Base-by-base conservation (phyloP, 2,113 vertebrate species). In the Passer domesticus region DNA sequence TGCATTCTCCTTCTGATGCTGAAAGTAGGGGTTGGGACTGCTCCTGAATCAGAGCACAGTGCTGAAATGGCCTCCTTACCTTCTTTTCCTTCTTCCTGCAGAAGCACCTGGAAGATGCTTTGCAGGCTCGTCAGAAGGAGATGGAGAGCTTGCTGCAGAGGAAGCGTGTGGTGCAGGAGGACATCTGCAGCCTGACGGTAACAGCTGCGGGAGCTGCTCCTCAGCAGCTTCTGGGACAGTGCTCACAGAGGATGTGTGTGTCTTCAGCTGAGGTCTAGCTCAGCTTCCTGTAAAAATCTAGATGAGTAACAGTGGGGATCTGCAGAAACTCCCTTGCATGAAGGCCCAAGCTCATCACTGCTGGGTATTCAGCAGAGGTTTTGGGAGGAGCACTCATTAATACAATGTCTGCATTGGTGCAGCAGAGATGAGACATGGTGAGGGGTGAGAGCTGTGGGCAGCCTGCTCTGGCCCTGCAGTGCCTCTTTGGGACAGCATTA, bases 151-250 rank as follows among this genome's bases (percentile, higher is more conserved):
- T 98, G 35, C 50, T 96, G 74, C 91, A 7, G 68, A 97, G 94
- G 69, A 98, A 98, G 93, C 94, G 17, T 30, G 87, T 75, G 35
- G 94, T 83, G 2, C 96, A 98, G 95, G 97, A 98, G 78, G 94
- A 97, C 88, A 98, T 98, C 92, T 94, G 97, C 74, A 70, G 75
- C 76, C 97, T 99, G 96, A 97, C 95, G 97, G 98, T 99, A 98
- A 85, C 15, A 25, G 14, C 23, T 37, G 39, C 20, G 39, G 21
- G 7, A 66, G 56, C 49, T 66, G 39, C 39, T 62, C 23, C 25
- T n/a, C 19, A 3, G n/a, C 64, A 70, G 39, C 39, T 11, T n/a
- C 31, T 46, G 70, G 41, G 47, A 10, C 72, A 15, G 2, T 18
- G 41, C 20, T 64, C 14, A 12, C 9, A 41, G 53, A 68, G 49